These are phyloP conservation scores for Drosophila anomelani DNA, from an alignment of 2,888 invertebrate species.

Conservation along the genomic window DNA sequence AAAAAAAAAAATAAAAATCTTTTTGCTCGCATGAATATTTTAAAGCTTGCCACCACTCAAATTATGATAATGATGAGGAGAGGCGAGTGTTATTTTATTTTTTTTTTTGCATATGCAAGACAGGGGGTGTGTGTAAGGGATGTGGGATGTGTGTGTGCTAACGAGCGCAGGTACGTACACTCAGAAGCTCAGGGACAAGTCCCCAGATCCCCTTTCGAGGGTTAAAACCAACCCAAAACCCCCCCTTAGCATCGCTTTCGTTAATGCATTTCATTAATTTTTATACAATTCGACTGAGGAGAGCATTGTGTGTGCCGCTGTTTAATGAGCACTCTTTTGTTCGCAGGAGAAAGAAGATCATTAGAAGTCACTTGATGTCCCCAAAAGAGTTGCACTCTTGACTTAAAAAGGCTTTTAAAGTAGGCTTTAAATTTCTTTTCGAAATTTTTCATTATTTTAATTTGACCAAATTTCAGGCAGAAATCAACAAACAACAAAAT, in stretches of 20 bases:
- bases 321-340: conserved; percentile 58
- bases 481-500: not conserved
- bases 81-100: conserved; percentile 61
- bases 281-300: conserved; percentile 54
- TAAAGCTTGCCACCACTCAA: conserved; percentile 72
- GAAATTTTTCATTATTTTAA: not conserved
- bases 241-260: conserved; percentile 49
- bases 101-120: conserved; percentile 17
- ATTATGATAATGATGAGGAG: conserved; percentile 75
- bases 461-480: not conserved
- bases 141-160: conserved; percentile 44
- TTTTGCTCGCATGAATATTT: conserved; percentile 73
- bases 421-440: not conserved
- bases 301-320: conserved; percentile 33
- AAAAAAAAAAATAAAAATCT: conserved; percentile 36
- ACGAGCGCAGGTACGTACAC: conserved; percentile 62
- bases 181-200: conserved; percentile 54
- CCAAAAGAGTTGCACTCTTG: conserved; percentile 44
- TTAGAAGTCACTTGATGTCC: conserved; percentile 68
- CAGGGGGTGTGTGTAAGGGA: not conserved
- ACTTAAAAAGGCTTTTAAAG: not conserved
- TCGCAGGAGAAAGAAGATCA: conserved; percentile 50
- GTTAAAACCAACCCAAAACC: conserved; percentile 26
- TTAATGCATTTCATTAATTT: conserved; percentile 77
- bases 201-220: conserved; percentile 40